phyloP scores from a whole-genome alignment of 1,140 invertebrate genomes.

The Uloborus diversus region DNA sequence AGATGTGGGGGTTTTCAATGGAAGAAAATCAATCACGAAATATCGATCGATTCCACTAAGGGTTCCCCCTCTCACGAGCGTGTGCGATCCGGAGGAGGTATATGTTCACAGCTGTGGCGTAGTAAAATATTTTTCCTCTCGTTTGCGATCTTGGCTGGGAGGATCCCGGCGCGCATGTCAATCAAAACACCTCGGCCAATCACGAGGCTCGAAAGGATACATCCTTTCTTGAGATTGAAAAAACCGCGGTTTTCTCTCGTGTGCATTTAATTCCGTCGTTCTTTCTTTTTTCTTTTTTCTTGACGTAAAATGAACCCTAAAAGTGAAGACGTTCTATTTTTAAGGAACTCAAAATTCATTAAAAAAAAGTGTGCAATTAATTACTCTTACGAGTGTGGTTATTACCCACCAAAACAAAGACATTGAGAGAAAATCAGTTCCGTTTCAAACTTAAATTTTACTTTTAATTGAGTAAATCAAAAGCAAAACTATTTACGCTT shows the following conservation, averaged over 20 bases:
- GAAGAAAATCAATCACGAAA: conserved; percentile 44
- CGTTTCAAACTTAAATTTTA: no score
- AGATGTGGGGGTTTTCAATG: conserved; percentile 51
- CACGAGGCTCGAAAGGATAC: not conserved
- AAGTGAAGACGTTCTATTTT: no score
- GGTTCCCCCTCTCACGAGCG: conserved; percentile 24
- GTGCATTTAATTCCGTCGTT: no score
- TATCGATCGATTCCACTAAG: conserved; percentile 40
- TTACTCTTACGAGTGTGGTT: no score
- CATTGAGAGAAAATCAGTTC: no score
- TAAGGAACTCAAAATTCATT: no score
- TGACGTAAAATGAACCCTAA: no score
- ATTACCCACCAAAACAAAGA: no score
- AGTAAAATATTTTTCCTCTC: conserved; percentile 52
- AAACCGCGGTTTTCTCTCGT: conserved; percentile 12
- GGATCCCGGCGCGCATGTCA: conserved; percentile 42
- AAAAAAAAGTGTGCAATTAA: no score
- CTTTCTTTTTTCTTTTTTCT: no score
- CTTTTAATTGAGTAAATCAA: no score
- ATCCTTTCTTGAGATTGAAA: conserved; percentile 13
- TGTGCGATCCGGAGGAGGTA: conserved; percentile 37
- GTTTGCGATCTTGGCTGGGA: not conserved
- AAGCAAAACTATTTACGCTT: no score
- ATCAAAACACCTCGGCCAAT: conserved; percentile 26
- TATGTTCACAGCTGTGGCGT: conserved; percentile 55